A percentile compares a stretch with the other conserved stretches of the same genome.
Evolutionary conservation across 2,888 invertebrate species (phyloP).

Genomic region (Ephialtes manifestator): DNA sequence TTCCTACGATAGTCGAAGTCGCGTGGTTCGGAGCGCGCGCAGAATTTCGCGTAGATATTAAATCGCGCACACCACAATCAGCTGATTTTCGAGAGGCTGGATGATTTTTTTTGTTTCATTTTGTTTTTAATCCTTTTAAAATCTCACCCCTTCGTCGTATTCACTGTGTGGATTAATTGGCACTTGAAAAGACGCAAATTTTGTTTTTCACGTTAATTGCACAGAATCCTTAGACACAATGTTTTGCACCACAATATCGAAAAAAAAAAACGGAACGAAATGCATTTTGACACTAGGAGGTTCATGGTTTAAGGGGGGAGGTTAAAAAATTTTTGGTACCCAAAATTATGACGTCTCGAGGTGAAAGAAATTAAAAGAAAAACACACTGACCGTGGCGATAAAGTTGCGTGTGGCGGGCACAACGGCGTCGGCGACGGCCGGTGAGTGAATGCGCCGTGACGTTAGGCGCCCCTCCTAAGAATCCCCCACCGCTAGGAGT

Average conservation of each 20-base stretch:
- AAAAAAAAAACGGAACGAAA: not conserved
- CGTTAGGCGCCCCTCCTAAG: constrained; percentile 84
- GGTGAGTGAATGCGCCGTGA: constrained; percentile 85
- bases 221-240: constrained; percentile 24
- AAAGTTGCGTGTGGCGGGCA: constrained; percentile 80
- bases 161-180: not conserved
- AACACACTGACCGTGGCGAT: constrained; percentile 82
- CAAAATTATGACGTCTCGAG: not conserved
- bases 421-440: constrained; percentile 84
- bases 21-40: not conserved
- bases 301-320: not conserved
- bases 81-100: not conserved
- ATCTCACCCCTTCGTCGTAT: constrained; percentile 14
- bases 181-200: constrained; percentile 3
- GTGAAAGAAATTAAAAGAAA: constrained; percentile 54
- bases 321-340: no score
- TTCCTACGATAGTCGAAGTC: not conserved
- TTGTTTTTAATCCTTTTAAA: constrained; percentile 1
- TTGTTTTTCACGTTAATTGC: constrained; percentile 3
- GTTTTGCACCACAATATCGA: not conserved
- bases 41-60: not conserved
- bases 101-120: not conserved
- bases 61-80: constrained; percentile 10
- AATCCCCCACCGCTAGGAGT: constrained; percentile 73
- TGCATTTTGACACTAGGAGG: not conserved